Evolutionary conservation across 2,888 invertebrate genomes (phyloP), one percentile per base, ranked within the genome.

Genomic region (Xylota segnis): DNA sequence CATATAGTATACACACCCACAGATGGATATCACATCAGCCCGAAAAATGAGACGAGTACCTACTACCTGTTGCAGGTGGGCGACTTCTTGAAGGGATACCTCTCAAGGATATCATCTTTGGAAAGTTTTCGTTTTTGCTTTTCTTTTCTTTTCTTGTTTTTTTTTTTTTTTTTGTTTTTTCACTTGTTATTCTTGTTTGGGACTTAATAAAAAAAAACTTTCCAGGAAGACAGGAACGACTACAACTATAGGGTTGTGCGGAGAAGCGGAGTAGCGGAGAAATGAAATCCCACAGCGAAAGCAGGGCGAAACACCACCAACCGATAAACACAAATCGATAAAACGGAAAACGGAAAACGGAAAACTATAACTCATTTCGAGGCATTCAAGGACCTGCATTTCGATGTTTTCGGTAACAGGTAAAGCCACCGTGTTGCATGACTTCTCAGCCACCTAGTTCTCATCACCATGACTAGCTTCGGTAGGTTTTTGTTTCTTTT

Each of bases 401-500:
- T 75, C 32, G 23, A 32, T 70, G 43, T 61, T 37, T 75, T 84
- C 50, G 79, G 84, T 76, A 81, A 84, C 84, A 84, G 75, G 84
- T 81, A 75, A 76, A 68, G 65, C 70, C 66, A 71, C 75, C 79
- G 27, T 81, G 79, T 84, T 84, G 79, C 79, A 84, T 84, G 84
- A 84, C 74, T 76, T 70, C 52, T 50, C 45, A 29, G 65, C 18
- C 70, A 58, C 27, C 65, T 58, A 18, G 27, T 66, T 47, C 58
- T 29, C 37, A 56, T 47, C 47, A 34, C 18, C 12, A 27, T 50
- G 37, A 50, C 23, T 59, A 29, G 52, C 54, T 29, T 54, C 37
- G 37, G 5, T 68, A 9, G 1, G 0, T 34, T 7, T 34, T 7
- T n/a, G n/a, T n/a, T 34, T 9, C 54, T 68, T 68, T n/a, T 5